Evolutionary conservation across 53 echinoderm and acorn worm genomes (phyloP), one percentile per base, ranked within the genome.

Genomic region (Actinopyga echinites): DNA sequence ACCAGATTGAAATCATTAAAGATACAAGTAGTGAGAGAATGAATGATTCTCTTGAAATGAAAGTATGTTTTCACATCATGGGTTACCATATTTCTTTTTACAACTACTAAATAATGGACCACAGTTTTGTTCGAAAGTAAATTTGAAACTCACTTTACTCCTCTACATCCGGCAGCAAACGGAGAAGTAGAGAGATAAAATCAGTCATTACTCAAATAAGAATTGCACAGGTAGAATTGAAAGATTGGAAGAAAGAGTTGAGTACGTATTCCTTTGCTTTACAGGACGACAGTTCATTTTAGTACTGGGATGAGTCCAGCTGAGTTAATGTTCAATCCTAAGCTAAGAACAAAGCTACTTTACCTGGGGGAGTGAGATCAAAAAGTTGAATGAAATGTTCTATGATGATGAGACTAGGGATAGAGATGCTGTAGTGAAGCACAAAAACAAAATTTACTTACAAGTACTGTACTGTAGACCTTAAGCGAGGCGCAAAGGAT

Each of bases 111-210:
- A 69, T 15, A 87, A 87, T 45, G 22, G 20, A 59, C 12, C 59
- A 13, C 60, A 59, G 60, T 13, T 59, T 59, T 28, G 25, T 59
- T 59, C 83, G n/a, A 81, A 89, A 30, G 44, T 64, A n/a, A n/a
- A 49, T 84, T 89, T 66, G 58, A 67, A 64, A 80, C 62, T 34
- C 44, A 42, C 4, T 44, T 71, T 11, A 89, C 85, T 32, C 89
- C 85, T 12, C 54, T 86, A 13, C 82, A 79, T 82, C 89, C 85
- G 34, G 85, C 85, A 35, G 89, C 85, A 69, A 85, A 89, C 64
- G 89, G 89, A 6, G 89, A 89, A 71, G 85, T 89, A 31, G 80
- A 85, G 36, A 65, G 80, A 34, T 85, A 89, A 44, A 85, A 85
- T 44, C 66, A 71, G 57, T 80, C 85, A 56, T 53, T 85, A 6